phyloP scores from a whole-genome alignment of 2,797 vertebrate species.

The Myotis myotis region DNA sequence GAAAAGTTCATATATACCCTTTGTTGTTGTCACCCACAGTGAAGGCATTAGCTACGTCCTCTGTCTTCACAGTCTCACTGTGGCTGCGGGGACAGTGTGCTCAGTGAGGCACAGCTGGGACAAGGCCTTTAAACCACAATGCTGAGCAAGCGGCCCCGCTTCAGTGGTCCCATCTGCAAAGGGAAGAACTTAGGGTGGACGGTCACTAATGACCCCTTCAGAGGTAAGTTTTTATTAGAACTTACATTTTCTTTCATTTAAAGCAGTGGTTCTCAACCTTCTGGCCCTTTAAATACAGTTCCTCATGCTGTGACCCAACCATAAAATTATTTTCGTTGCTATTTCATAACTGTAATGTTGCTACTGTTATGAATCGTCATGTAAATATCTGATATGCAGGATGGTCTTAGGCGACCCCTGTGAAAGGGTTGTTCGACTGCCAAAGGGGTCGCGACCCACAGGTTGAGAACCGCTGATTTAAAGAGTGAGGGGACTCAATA shows the following conservation, averaged over 20 bases:
- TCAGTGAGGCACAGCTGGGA: neutral
- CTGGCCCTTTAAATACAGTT: no score
- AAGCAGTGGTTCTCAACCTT: no score
- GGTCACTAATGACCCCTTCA: neutral
- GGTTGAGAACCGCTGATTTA: neutral
- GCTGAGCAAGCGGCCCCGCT: neutral
- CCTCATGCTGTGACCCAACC: no score
- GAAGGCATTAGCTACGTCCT: neutral
- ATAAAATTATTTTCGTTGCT: no score
- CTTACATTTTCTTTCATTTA: neutral
- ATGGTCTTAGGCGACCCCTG: no score
- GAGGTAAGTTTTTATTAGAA: neutral
- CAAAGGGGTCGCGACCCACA: no score
- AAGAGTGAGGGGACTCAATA: neutral
- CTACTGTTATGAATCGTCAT: no score
- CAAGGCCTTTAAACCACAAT: neutral
- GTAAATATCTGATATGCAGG: no score
- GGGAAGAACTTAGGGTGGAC: neutral
- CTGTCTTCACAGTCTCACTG: neutral
- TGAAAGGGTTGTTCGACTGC: no score
- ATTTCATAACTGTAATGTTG: no score
- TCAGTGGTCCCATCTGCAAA: neutral
- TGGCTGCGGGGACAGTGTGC: neutral
- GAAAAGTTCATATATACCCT: neutral
- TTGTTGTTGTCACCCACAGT: neutral